Conservation (phyloP, 2,113 vertebrate genomes). For the Asarcornis scutulata region DNA sequence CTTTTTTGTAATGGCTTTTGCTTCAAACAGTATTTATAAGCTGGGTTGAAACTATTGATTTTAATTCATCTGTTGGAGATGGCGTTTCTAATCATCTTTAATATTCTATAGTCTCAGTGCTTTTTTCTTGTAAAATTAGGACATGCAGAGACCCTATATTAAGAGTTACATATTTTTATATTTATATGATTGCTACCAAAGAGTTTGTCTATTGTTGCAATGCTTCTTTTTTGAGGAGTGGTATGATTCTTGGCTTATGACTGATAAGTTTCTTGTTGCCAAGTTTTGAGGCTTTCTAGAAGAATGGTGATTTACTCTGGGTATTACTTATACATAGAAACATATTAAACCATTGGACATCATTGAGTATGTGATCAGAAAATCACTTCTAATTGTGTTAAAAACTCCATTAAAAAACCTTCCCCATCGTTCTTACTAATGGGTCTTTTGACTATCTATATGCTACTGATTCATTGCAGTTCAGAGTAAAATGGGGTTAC, state of each 20-base stretch:
- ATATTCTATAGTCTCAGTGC: neutral
- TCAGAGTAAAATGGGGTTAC: neutral
- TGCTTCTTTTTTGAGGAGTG: conserved; percentile 53
- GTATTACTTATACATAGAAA: conserved; percentile 49
- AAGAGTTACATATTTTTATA: conserved; percentile 50
- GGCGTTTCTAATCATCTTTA: conserved; percentile 34
- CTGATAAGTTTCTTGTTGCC: conserved; percentile 65
- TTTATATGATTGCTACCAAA: conserved; percentile 51
- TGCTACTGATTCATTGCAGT: neutral
- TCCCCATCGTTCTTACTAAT: neutral
- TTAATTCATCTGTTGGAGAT: conserved; percentile 28
- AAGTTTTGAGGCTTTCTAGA: conserved; percentile 67
- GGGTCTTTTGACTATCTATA: neutral
- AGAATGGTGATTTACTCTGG: conserved; percentile 35
- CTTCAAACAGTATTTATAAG: conserved; percentile 37
- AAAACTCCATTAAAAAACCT: neutral
- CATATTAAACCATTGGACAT: conserved; percentile 24
- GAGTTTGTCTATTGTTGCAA: conserved; percentile 42
- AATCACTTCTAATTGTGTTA: conserved; percentile 17
- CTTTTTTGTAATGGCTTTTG: conserved; percentile 43
- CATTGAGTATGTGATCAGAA: conserved; percentile 60
- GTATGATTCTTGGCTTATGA: conserved; percentile 24
- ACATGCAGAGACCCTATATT: conserved; percentile 7
- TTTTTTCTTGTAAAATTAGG: conserved; percentile 24
- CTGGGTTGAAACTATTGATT: conserved; percentile 3